Percentiles rank a stretch among this genome's conserved stretches.
phyloP scores from a whole-genome alignment of 2,797 vertebrate species.

The Cetoscarus ocellatus region DNA sequence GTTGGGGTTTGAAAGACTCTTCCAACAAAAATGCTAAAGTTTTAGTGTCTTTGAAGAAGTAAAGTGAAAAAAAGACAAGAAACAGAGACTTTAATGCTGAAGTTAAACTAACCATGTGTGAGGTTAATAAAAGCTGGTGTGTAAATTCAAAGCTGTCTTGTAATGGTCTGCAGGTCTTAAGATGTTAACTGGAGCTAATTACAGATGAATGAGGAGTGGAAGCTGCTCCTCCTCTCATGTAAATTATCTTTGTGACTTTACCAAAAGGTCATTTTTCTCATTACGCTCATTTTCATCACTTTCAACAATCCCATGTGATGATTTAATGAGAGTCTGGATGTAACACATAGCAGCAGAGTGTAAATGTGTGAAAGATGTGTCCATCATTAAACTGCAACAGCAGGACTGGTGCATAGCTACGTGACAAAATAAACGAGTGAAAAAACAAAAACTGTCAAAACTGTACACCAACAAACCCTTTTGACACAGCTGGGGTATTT shows the following conservation, averaged over 20 bases:
- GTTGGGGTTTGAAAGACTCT: background rate
- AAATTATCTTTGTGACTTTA: slow-evolving; percentile 22
- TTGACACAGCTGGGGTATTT: background rate
- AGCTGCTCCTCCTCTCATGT: slow-evolving; percentile 1
- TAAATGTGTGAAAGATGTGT: background rate
- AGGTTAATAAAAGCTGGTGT: background rate
- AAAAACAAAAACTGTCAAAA: background rate
- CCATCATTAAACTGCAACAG: background rate
- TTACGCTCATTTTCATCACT: slow-evolving; percentile 1
- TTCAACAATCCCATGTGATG: background rate
- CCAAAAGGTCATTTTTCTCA: slow-evolving; percentile 28
- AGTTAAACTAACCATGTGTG: background rate
- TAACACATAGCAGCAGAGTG: background rate
- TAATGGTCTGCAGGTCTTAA: background rate
- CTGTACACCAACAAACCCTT: background rate
- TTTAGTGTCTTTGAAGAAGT: background rate
- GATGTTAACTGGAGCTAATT: slow-evolving; percentile 10
- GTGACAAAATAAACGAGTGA: background rate
- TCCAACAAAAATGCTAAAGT: background rate
- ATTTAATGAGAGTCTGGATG: background rate
- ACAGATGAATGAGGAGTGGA: slow-evolving; percentile 14
- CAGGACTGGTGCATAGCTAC: background rate
- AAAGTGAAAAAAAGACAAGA: background rate
- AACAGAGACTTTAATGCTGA: too few relatives aligned
- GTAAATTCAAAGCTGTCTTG: background rate